These are phyloP conservation scores for Myotis yumanensis DNA, from an alignment of 2,113 vertebrate genomes.

Conservation along the genomic window DNA sequence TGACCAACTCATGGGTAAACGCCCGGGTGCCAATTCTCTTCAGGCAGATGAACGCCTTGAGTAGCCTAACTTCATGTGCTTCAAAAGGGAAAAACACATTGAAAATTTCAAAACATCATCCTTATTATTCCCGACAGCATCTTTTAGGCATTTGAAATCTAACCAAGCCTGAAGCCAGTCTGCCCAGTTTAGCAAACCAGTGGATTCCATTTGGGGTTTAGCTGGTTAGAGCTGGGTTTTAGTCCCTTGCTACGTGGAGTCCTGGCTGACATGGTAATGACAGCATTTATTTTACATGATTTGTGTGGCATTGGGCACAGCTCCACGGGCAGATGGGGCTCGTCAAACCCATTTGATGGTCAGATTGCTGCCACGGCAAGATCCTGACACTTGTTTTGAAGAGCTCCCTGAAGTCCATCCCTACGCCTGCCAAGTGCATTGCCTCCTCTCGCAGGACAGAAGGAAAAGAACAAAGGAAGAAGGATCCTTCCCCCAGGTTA, in stretches of 20 bases:
- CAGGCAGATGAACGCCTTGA: background rate
- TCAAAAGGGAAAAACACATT: background rate
- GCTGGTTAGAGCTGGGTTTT: background rate
- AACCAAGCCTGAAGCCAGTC: background rate
- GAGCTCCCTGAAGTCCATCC: background rate
- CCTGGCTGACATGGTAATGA: background rate
- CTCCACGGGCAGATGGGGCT: background rate
- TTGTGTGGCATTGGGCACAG: background rate
- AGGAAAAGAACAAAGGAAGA: background rate
- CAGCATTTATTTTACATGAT: background rate
- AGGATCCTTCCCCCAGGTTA: background rate
- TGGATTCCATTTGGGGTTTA: background rate
- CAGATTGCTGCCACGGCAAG: background rate
- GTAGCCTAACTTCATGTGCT: background rate
- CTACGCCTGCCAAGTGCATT: background rate
- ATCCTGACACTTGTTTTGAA: background rate
- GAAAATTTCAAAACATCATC: constrained; percentile 7
- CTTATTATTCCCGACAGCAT: background rate
- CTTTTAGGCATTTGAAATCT: background rate
- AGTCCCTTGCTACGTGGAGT: background rate
- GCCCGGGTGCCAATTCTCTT: background rate
- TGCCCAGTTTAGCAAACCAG: background rate
- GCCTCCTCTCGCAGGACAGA: background rate
- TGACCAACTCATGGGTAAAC: background rate
- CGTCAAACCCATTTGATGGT: background rate